Base-by-base conservation (phyloP, 53 echinoderm and acorn worm species). In the Hippasteria phrygiana region DNA sequence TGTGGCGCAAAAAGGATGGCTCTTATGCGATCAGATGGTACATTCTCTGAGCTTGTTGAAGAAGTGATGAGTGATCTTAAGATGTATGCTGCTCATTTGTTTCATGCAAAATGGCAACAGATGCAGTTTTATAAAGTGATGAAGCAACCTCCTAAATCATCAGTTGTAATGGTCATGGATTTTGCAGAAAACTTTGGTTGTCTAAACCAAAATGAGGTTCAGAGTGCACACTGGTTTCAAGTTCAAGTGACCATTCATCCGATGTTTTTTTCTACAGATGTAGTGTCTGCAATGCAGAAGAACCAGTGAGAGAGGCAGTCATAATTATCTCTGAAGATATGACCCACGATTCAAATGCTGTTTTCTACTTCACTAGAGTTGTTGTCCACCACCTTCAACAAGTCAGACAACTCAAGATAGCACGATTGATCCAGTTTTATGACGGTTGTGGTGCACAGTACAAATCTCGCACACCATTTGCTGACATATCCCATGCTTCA, bases 391-490 rank as follows among this genome's bases (percentile, higher is more conserved):
- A 75, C 26, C n/a, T n/a, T n/a, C n/a, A 47, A 27, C 51, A 26
- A 28, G 47, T 47, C 45, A 26, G 51, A 26, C 27, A 22, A 22
- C 32, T 39, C 7, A 8, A 74, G 17, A 46, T 50, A 3, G 27
- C 47, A 48, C 72, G 87, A 16, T 42, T 92, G 0, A 92, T 92
- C 22, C 54, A 78, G 46, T 91, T 91, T 28, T 87, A 78, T 3
- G 91, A 91, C 65, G 91, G 91, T 18, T 87, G 87, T 37, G 50
- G 75, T 8, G 87, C 77, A 11, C 91, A 87, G 12, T 91, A 91
- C 34, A 91, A 91, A 32, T 91, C 79, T n/a, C 37, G 55, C 3
- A 88, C 71, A 66, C 88, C 91, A 34, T 76, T 91, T 43, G 65
- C 50, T 40, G 83, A 90, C 62, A 1, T 90, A n/a, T 84, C 84